A percentile compares a stretch with the other conserved stretches of the same genome.
Evolutionary conservation across 2,888 invertebrate species (phyloP).

Genomic region (Camptogramma bilineatum): DNA sequence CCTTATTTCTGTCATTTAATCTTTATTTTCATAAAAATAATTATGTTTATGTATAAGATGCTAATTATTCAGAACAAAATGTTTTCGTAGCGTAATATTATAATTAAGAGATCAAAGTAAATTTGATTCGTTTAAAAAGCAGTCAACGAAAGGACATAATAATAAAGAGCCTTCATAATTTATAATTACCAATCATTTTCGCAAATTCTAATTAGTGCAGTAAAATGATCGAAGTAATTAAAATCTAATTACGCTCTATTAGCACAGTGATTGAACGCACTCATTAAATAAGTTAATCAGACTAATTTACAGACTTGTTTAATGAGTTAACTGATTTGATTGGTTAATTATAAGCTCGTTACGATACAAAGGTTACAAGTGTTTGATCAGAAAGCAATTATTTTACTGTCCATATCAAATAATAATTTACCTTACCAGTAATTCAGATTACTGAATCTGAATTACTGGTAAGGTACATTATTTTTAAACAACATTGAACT

Average conservation of each 20-base stretch:
- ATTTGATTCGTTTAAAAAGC: background rate
- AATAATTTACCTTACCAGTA: no score
- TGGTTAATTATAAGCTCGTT: constrained; percentile 12
- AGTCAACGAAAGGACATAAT: constrained; percentile 6
- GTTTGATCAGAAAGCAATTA: background rate
- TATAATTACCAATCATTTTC: constrained; percentile 18
- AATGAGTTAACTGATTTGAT: constrained; percentile 22
- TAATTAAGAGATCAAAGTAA: constrained; percentile 1
- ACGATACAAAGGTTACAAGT: constrained; percentile 4
- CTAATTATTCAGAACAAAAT: background rate
- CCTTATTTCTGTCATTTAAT: background rate
- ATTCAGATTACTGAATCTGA: no score
- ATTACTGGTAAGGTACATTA: no score
- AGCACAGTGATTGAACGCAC: constrained; percentile 36
- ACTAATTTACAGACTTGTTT: constrained; percentile 32
- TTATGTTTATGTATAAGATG: background rate
- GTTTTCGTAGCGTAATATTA: background rate
- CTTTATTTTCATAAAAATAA: no score
- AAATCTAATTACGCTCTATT: constrained; percentile 43
- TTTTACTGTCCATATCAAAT: background rate
- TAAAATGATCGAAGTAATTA: constrained; percentile 31
- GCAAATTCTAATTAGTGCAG: constrained; percentile 15
- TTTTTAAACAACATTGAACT: no score
- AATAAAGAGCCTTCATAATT: constrained; percentile 2
- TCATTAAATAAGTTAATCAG: constrained; percentile 39